Conservation (phyloP, 2,797 vertebrate genomes). For the Scyliorhinus canicula region DNA sequence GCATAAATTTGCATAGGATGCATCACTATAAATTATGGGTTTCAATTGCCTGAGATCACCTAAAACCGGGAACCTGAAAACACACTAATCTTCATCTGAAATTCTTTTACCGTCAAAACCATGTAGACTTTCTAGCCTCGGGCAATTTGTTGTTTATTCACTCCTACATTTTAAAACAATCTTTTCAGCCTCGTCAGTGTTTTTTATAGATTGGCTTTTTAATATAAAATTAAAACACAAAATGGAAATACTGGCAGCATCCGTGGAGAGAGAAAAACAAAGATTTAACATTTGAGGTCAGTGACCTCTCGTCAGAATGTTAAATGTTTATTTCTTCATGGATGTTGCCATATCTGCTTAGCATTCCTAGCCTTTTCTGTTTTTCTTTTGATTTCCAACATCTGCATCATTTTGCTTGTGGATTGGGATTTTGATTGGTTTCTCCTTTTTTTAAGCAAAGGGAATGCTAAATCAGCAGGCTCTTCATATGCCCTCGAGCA, state of each 20-base stretch:
- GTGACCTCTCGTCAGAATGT: neutral
- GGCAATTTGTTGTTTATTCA: neutral
- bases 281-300: neutral
- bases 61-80: too few relatives aligned
- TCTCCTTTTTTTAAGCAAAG: neutral
- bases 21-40: too few relatives aligned
- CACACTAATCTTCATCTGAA: neutral
- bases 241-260: neutral
- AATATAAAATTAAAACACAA: neutral
- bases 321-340: neutral
- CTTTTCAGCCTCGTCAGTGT: neutral
- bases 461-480: neutral
- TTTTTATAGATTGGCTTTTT: neutral
- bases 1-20: too few relatives aligned
- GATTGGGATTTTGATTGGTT: neutral
- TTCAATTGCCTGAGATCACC: too few relatives aligned
- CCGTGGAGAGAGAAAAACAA: neutral
- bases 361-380: neutral
- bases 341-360: neutral
- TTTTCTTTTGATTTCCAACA: neutral
- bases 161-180: neutral
- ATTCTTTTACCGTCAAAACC: neutral
- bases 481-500: neutral
- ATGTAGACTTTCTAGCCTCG: neutral
- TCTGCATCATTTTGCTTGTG: neutral